Conservation (phyloP, 2,113 vertebrate genomes). For the Rhadina sibilatrix region DNA sequence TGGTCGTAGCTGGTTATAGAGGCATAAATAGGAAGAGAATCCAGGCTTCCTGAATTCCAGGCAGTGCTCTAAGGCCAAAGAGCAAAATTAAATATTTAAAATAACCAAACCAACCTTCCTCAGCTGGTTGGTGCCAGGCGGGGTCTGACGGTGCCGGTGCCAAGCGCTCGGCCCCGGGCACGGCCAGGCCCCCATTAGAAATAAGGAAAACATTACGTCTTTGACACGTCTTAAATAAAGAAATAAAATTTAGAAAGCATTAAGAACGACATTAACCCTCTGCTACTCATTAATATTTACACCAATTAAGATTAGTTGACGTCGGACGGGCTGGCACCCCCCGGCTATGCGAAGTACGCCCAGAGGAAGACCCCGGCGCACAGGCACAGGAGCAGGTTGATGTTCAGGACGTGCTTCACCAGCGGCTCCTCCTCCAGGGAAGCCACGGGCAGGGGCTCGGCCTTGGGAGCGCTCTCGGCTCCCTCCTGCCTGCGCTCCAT, state of each 20-base stretch:
- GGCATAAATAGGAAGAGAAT: not conserved
- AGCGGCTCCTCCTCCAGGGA: constrained; percentile 77
- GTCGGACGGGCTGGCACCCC: accelerated
- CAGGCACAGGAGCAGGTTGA: constrained; percentile 83
- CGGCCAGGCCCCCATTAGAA: not conserved
- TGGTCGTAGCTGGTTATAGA: not conserved
- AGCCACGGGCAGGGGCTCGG: not conserved
- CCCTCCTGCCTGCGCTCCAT: constrained; percentile 72
- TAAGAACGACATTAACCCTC: not conserved
- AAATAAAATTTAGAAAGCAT: constrained; percentile 21
- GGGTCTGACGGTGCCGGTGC: not conserved
- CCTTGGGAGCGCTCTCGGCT: accelerated
- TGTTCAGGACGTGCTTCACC: constrained; percentile 76
- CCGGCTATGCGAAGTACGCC: constrained; percentile 85
- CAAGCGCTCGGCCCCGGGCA: accelerated
- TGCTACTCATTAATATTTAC: constrained; percentile 33
- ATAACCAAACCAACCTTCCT: not conserved
- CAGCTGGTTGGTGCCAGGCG: not conserved
- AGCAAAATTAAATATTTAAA: not conserved
- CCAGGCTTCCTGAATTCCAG: not conserved
- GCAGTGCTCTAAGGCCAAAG: not conserved
- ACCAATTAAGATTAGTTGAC: not conserved
- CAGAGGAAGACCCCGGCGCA: constrained; percentile 82
- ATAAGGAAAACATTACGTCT: not conserved
- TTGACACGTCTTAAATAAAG: constrained; percentile 22